phyloP scores from a whole-genome alignment of 2,113 vertebrate species.

The Elephas maximus region DNA sequence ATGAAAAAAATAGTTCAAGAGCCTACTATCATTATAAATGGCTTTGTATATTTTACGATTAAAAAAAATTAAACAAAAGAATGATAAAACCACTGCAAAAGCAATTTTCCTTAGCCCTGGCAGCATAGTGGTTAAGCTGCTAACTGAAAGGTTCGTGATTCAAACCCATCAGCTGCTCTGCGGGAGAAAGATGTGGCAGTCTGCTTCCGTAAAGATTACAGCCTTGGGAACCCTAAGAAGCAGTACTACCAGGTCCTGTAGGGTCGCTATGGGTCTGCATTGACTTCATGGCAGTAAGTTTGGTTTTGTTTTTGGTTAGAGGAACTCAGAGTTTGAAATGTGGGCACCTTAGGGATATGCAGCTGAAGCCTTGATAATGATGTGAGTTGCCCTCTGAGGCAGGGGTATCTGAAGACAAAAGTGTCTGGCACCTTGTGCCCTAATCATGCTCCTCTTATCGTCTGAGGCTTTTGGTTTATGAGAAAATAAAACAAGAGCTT shows the following conservation, averaged over 20 bases:
- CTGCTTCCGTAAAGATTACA: not conserved
- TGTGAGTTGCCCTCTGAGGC: not conserved
- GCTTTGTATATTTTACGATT: slow-evolving; percentile 40
- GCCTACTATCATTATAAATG: not conserved
- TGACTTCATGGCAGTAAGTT: not conserved
- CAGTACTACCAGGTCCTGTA: not conserved
- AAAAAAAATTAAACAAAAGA: slow-evolving; percentile 19
- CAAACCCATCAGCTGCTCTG: not conserved
- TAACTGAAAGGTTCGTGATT: not conserved
- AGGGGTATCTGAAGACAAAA: not conserved
- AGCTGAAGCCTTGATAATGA: not conserved
- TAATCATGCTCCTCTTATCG: too few relatives aligned
- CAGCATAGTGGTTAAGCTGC: not conserved
- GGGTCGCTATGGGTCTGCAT: not conserved
- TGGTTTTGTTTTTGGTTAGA: not conserved
- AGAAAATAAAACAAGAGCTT: slow-evolving; percentile 32
- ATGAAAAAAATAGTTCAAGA: slow-evolving; percentile 42
- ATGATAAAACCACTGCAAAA: slow-evolving; percentile 4
- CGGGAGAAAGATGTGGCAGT: not conserved
- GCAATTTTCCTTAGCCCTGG: not conserved
- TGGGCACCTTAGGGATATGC: not conserved
- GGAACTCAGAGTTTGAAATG: not conserved
- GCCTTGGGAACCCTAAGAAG: not conserved
- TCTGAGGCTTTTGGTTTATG: not conserved
- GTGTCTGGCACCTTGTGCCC: not conserved